A percentile compares a stretch with the other conserved stretches of the same genome.
Evolutionary conservation across 92 coral and sea anemone species (phyloP).

Genomic region (Zoanthus sansibaricus): DNA sequence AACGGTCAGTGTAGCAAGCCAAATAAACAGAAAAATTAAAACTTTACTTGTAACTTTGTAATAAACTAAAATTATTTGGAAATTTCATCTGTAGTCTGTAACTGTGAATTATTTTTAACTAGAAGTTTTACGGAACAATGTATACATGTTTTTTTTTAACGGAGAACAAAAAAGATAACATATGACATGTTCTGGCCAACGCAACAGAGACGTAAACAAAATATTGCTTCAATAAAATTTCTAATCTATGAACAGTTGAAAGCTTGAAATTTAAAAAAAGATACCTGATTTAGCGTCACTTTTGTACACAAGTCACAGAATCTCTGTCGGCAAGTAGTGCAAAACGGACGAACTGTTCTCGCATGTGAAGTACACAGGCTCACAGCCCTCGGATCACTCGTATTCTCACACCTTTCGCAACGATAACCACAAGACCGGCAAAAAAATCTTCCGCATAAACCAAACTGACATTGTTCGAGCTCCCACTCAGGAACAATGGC

Average conservation of each 20-base stretch:
- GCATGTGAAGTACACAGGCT: slow-evolving; percentile 75
- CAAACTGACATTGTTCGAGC: slow-evolving; percentile 81
- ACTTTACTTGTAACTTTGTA: neutral
- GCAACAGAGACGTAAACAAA: neutral
- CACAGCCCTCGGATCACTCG: slow-evolving; percentile 73
- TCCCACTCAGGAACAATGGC: slow-evolving; percentile 75
- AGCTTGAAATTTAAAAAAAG: neutral
- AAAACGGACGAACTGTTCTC: slow-evolving; percentile 69
- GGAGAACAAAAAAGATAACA: no score
- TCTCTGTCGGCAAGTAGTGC: slow-evolving; percentile 71
- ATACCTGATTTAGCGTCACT: slow-evolving; percentile 69
- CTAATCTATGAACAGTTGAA: no score
- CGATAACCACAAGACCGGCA: slow-evolving; percentile 83
- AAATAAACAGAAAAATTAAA: neutral
- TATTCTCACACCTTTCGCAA: slow-evolving; percentile 72
- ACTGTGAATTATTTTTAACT: no score
- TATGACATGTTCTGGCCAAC: neutral
- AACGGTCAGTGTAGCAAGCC: neutral
- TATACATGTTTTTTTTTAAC: no score
- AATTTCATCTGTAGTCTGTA: no score
- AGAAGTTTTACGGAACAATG: no score
- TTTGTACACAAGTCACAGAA: slow-evolving; percentile 86
- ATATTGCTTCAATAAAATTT: neutral
- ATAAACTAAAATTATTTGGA: no score
- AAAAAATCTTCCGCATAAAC: slow-evolving; percentile 85